Conservation (phyloP, 2,113 vertebrate genomes). For the Pterocles gutturalis region DNA sequence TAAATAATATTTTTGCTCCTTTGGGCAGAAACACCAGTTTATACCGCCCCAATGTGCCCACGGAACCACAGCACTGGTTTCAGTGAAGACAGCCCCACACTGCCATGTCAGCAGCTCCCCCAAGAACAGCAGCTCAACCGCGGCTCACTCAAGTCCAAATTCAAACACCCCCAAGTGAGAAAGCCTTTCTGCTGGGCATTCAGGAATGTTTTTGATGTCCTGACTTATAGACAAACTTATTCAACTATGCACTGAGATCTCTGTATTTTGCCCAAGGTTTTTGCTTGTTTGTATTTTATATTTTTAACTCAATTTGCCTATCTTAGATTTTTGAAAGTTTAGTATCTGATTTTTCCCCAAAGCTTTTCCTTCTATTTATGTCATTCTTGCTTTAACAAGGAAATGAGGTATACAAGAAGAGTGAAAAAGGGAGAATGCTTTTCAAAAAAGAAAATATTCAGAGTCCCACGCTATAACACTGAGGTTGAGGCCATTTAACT, state of each 20-base stretch:
- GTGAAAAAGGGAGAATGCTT: not conserved
- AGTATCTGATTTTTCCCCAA: not conserved
- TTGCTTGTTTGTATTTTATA: not conserved
- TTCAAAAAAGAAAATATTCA: not conserved
- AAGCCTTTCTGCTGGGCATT: not conserved
- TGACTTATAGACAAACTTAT: not conserved
- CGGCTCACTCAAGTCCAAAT: not conserved
- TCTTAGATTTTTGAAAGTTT: not conserved
- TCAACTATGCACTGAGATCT: not conserved
- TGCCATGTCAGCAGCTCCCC: not conserved
- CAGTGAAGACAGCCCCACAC: not conserved
- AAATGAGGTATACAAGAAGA: not conserved
- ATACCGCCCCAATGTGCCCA: accelerated
- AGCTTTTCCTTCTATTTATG: not conserved
- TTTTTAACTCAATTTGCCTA: not conserved
- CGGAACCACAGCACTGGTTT: not conserved
- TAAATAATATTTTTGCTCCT: not conserved
- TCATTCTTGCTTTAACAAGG: not conserved
- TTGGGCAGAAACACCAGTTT: not conserved
- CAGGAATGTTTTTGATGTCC: not conserved
- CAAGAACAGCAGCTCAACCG: not conserved
- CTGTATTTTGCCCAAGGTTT: not conserved
- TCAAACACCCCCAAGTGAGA: not conserved
- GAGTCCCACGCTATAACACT: not conserved
- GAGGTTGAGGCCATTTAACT: not conserved